Evolutionary conservation across 1,140 invertebrate genomes (phyloP).

Genomic region (Drosophila gunungcola): DNA sequence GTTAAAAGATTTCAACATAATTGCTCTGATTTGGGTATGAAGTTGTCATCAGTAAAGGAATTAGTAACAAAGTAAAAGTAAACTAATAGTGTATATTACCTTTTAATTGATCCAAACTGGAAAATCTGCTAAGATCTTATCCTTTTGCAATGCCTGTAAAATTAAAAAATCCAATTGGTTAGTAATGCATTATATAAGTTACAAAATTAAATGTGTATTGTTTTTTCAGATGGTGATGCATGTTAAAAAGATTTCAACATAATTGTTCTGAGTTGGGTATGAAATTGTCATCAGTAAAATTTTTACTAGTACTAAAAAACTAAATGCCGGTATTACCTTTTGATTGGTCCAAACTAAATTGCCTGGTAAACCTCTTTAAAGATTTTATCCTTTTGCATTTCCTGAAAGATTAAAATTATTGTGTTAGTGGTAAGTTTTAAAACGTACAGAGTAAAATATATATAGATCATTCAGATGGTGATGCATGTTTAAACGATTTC

Average conservation of each 20-base stretch:
- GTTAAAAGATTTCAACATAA: constrained; percentile 59
- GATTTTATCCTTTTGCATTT: background rate
- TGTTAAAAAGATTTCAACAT: constrained; percentile 59
- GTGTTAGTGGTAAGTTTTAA: background rate
- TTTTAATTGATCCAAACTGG: background rate
- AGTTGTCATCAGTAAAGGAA: constrained; percentile 21
- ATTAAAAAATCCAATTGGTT: background rate
- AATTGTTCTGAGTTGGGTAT: constrained; percentile 48
- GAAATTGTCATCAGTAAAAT: constrained; percentile 46
- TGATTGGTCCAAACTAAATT: background rate
- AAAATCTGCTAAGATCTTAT: background rate
- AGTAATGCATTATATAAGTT: background rate
- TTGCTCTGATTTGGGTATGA: constrained; percentile 46
- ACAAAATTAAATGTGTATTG: background rate
- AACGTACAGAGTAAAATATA: background rate
- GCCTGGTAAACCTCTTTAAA: no score
- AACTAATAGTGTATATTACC: no score
- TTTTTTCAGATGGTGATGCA: constrained; percentile 65
- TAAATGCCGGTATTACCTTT: background rate
- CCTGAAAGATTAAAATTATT: constrained; percentile 14
- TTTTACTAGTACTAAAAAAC: no score
- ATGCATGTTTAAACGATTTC: constrained; percentile 63
- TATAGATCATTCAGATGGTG: constrained; percentile 53
- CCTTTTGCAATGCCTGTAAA: constrained; percentile 12
- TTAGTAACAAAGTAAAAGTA: no score